Base-by-base conservation (phyloP, 2,888 invertebrate species). In the Harpalus rubripes region DNA sequence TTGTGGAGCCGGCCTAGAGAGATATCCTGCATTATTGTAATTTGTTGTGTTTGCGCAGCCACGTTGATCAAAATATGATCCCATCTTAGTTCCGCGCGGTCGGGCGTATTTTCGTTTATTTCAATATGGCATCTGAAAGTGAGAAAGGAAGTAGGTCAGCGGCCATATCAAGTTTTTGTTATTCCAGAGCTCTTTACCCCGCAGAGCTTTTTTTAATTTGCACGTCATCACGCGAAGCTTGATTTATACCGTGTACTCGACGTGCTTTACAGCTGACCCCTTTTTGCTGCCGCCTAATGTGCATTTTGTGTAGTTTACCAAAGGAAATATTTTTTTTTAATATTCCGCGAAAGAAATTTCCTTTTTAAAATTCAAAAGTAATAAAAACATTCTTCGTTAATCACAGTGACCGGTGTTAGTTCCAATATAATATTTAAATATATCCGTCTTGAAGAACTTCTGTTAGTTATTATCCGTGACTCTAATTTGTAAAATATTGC, bases 151-250 rank as follows among this genome's bases (percentile, higher is more conserved):
- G 52, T 83, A 76, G 83, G 74, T 76, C 83, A 83, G 74, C 61
- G 56, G 58, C 32, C 83, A 83, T 83, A 83, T 83, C 83, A 74
- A 76, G 83, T 83, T 83, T 74, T 84, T 74, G 83, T 83, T 83
- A 83, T 83, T 83, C 72, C 82, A 72, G 82, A 72, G 56, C 76
- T 83, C 82, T 72, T 41, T 74, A 56, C 78, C 59, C 32, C 84
- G 26, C 32, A 26, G 72, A 41, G 61, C 58, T 59, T 63, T 79
- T 82, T 84, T 84, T 79, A 85, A 85, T 80, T 84, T 84, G 78
- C 84, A 84, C 84, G 68, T 85, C 85, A 85, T 80, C 85, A 85
- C 85, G 85, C 80, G 72, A 85, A 85, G 80, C 58, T 80, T 85
- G 85, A 85, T 85, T 85, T 85, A 85, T 85, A 32, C 78, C 52